A percentile compares a stretch with the other conserved stretches of the same genome.
These are phyloP conservation scores for Callipepla squamata DNA, from an alignment of 2,113 vertebrate species.

Conservation along the genomic window DNA sequence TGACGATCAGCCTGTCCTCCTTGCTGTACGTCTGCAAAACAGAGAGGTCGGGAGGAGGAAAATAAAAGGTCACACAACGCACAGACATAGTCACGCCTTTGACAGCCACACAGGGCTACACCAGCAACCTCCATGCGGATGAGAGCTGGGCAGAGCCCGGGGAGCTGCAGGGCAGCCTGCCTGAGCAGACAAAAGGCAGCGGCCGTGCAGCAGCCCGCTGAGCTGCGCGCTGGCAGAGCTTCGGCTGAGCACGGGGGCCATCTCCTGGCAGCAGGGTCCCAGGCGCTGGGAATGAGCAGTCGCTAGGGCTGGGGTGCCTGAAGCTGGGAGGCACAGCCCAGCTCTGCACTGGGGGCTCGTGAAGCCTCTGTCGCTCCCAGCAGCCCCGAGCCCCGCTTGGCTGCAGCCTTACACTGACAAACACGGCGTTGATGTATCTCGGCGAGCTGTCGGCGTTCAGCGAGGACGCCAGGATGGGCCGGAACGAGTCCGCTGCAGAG, in stretches of 20 bases:
- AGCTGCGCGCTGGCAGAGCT: not conserved
- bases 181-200: not conserved
- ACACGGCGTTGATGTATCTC: constrained; percentile 71
- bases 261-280: constrained; percentile 7
- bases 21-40: constrained; percentile 37
- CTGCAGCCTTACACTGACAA: constrained; percentile 40
- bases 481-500: constrained; percentile 39
- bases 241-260: not conserved
- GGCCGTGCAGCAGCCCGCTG: not conserved
- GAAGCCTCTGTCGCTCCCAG: not conserved
- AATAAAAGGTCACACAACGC: not conserved
- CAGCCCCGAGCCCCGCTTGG: accelerated
- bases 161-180: accelerated
- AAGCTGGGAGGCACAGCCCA: accelerated
- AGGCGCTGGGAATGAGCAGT: too few relatives aligned
- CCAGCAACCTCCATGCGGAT: not conserved
- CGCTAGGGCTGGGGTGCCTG: not conserved
- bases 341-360: not conserved
- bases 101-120: not conserved
- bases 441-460: not conserved
- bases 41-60: accelerated
- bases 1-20: constrained; percentile 58
- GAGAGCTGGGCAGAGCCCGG: not conserved
- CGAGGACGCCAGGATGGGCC: constrained; percentile 65
- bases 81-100: not conserved